A percentile compares a stretch with the other conserved stretches of the same genome.
Evolutionary conservation across 2,113 vertebrate species (phyloP).

Genomic region (Phaethon lepturus): DNA sequence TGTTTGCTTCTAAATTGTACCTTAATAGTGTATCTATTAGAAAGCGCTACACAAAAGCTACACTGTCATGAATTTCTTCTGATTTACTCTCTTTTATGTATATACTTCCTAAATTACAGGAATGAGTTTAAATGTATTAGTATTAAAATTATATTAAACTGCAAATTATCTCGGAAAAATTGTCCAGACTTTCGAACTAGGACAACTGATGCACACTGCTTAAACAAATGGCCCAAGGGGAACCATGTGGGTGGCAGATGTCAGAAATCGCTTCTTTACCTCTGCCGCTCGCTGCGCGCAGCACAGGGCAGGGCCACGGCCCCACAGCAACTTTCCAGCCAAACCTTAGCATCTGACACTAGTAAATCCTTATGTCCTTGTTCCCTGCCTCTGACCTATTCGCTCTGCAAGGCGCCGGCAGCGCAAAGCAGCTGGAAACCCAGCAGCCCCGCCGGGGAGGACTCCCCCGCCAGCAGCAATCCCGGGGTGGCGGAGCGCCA

Average conservation of each 20-base stretch:
- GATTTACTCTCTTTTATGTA: background rate
- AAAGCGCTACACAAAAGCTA: background rate
- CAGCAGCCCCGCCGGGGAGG: background rate
- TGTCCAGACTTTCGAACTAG: no score
- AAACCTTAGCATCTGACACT: background rate
- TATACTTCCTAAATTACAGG: background rate
- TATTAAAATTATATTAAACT: background rate
- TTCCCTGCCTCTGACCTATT: background rate
- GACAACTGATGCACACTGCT: background rate
- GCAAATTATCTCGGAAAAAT: background rate
- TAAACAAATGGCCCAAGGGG: background rate
- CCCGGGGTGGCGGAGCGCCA: background rate
- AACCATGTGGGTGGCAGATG: background rate
- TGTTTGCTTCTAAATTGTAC: background rate
- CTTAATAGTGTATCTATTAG: background rate
- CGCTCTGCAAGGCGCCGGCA: fast-evolving
- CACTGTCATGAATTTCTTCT: background rate
- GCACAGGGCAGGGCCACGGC: background rate
- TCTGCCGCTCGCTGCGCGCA: background rate
- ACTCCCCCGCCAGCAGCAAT: fast-evolving
- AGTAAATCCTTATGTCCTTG: background rate
- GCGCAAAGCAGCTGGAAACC: background rate
- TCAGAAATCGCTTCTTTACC: background rate
- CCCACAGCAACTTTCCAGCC: background rate
- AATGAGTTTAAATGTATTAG: background rate